phyloP scores from a whole-genome alignment of 2,888 invertebrate genomes.

The Linnaemya tessellans region DNA sequence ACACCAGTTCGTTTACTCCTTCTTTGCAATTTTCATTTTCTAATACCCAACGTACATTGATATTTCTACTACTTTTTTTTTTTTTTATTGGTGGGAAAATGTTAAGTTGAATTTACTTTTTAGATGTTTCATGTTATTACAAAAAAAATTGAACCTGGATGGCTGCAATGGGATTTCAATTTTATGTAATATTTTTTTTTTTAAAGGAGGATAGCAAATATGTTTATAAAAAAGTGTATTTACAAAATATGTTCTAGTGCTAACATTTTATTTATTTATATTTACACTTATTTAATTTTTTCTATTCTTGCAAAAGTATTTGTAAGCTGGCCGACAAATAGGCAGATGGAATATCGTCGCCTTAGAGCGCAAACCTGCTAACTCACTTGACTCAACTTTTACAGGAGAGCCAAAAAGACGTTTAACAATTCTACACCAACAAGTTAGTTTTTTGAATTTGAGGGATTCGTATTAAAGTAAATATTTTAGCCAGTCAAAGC shows the following conservation, averaged over 20 bases:
- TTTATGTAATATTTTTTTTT: neutral
- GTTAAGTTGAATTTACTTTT: neutral
- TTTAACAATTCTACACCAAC: too few relatives aligned
- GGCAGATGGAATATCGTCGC: too few relatives aligned
- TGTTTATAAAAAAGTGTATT: neutral
- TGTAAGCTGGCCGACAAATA: too few relatives aligned
- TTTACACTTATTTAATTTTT: neutral
- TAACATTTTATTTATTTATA: neutral
- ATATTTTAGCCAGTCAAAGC: too few relatives aligned
- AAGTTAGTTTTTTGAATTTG: too few relatives aligned
- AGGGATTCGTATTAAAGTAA: too few relatives aligned
- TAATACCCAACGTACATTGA: constrained; percentile 3
- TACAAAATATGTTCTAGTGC: neutral
- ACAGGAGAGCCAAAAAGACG: too few relatives aligned
- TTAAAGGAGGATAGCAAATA: neutral
- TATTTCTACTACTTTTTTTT: neutral
- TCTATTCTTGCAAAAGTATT: too few relatives aligned
- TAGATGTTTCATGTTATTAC: constrained; percentile 15
- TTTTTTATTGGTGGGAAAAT: neutral
- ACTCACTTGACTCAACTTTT: too few relatives aligned
- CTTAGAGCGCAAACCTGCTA: too few relatives aligned
- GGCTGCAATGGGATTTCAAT: constrained; percentile 61
- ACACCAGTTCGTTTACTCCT: constrained; percentile 9
- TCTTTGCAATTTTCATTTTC: constrained; percentile 8
- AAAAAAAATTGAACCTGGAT: constrained; percentile 53